These are phyloP conservation scores for Ophiothrix spiculata DNA, from an alignment of 35 echinoderm and acorn worm species.

Conservation along the genomic window DNA sequence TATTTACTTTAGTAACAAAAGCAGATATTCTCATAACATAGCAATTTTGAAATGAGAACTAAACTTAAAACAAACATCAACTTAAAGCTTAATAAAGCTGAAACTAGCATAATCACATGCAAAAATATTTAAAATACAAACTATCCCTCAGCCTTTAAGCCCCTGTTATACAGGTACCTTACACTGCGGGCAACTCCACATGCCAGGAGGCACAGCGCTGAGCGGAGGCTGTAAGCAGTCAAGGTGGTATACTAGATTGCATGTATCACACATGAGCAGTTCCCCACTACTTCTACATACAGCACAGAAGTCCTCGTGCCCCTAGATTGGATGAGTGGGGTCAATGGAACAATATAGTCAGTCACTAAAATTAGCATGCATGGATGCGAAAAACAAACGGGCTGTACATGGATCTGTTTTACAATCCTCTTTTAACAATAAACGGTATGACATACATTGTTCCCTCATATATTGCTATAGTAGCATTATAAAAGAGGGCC, in stretches of 20 bases:
- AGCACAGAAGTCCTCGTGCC: slow-evolving; percentile 84
- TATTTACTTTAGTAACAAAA: too few species aligned
- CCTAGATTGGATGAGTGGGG: slow-evolving; percentile 26
- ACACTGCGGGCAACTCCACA: slow-evolving; percentile 90
- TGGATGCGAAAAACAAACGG: neutral
- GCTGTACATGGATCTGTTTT: too few species aligned
- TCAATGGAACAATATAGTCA: neutral
- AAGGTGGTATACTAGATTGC: slow-evolving; percentile 76
- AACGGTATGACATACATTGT: too few species aligned
- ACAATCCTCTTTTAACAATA: neutral
- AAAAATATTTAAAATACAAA: too few species aligned
- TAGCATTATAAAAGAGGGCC: too few species aligned
- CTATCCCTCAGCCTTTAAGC: too few species aligned
- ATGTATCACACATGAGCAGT: slow-evolving; percentile 84
- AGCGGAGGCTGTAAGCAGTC: slow-evolving; percentile 77
- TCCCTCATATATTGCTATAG: too few species aligned
- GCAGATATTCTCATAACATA: too few species aligned
- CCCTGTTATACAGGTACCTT: slow-evolving; percentile 63
- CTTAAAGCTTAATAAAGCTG: too few species aligned
- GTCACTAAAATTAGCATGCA: neutral
- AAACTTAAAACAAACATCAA: too few species aligned
- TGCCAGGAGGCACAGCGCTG: slow-evolving; percentile 60
- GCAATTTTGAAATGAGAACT: too few species aligned
- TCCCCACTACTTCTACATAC: slow-evolving; percentile 74
- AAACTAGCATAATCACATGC: too few species aligned